Evolutionary conservation across 2,888 invertebrate species (phyloP).

Genomic region (Eilema caniola): DNA sequence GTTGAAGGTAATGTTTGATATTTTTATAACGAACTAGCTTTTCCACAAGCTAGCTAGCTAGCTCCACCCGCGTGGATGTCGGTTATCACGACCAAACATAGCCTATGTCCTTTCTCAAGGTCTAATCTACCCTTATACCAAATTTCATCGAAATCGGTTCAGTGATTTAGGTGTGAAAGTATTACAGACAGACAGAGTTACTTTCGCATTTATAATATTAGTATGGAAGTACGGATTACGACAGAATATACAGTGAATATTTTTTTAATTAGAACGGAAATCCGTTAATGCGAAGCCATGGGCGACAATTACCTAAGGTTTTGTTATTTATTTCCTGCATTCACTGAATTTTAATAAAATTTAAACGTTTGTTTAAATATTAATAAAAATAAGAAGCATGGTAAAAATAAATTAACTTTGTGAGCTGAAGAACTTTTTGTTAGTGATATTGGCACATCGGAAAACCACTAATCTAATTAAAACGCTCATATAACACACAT

Average conservation of each 20-base stretch:
- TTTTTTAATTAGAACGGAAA: not conserved
- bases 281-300: not conserved
- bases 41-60: no score
- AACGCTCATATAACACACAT: not conserved
- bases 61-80: no score
- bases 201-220: no score
- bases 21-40: not conserved
- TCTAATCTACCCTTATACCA: no score
- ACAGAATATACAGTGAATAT: not conserved
- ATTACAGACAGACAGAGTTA: no score
- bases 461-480: conserved; percentile 1
- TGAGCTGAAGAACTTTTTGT: not conserved
- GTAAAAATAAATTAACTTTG: not conserved
- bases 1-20: not conserved
- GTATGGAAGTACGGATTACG: no score
- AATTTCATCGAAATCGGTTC: no score
- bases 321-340: not conserved
- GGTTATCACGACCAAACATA: no score
- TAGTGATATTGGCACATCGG: not conserved
- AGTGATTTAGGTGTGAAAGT: no score
- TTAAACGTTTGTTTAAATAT: not conserved
- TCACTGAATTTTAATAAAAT: not conserved
- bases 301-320: not conserved
- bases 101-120: no score
- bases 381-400: not conserved